Percentiles rank a stretch among this genome's conserved stretches.
Conservation (phyloP, 2,113 vertebrate species). For the Hemibagrus wyckioides region DNA sequence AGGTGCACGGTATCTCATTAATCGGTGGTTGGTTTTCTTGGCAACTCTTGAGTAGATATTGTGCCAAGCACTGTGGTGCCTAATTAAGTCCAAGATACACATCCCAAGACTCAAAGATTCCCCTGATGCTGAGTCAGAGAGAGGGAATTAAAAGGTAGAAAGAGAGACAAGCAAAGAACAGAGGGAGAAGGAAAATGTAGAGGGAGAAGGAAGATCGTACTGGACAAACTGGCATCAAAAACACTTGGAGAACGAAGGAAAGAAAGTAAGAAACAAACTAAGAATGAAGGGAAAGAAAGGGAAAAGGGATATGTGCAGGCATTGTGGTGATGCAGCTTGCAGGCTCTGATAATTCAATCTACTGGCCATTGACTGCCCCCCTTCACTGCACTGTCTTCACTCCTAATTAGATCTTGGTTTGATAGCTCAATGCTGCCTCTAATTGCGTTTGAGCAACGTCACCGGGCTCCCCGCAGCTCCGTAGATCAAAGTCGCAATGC, state of each 20-base stretch:
- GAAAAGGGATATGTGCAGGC: constrained; percentile 42
- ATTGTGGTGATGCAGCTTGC: constrained; percentile 57
- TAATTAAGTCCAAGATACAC: constrained; percentile 76
- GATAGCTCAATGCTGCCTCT: constrained; percentile 73
- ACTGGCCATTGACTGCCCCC: constrained; percentile 72
- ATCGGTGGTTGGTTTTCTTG: constrained; percentile 66
- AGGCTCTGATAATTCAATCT: constrained; percentile 76
- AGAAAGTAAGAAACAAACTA: constrained; percentile 24
- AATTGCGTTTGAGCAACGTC: constrained; percentile 71
- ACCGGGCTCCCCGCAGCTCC: constrained; percentile 56
- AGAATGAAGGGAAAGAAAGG: constrained; percentile 41
- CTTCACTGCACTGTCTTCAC: constrained; percentile 65
- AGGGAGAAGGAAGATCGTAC: background rate
- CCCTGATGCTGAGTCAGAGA: constrained; percentile 61
- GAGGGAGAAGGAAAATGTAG: constrained; percentile 23
- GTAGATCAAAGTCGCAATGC: constrained; percentile 64
- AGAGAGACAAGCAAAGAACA: background rate
- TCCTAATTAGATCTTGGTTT: constrained; percentile 80
- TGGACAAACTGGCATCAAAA: background rate
- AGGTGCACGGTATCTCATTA: constrained; percentile 74
- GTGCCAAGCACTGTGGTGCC: constrained; percentile 71
- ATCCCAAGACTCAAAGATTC: constrained; percentile 65
- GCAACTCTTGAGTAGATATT: constrained; percentile 63
- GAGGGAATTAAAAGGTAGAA: constrained; percentile 9
- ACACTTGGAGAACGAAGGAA: background rate